A percentile compares a stretch with the other conserved stretches of the same genome.
Conservation (phyloP, 2,888 invertebrate species). For the Brenthis hecate region DNA sequence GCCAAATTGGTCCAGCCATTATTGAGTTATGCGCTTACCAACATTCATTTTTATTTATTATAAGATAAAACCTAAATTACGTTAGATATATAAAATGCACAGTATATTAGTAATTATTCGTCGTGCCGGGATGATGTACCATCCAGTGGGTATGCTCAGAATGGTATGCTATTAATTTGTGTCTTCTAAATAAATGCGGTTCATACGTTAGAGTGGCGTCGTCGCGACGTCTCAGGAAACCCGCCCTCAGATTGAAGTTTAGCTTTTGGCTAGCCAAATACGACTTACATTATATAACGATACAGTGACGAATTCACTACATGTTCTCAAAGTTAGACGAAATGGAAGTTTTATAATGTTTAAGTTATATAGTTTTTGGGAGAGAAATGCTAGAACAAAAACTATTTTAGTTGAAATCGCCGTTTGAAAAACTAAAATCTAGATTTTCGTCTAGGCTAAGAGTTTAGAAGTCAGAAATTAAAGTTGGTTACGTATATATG, state of each 20-base stretch:
- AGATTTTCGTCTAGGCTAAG: too few species aligned
- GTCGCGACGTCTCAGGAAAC: conserved; percentile 39
- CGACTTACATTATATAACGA: background rate
- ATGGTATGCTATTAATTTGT: conserved; percentile 73
- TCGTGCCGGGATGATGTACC: conserved; percentile 51
- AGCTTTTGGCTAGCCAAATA: conserved; percentile 35
- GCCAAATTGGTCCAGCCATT: too few species aligned
- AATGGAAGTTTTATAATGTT: background rate
- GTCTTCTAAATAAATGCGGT: conserved; percentile 75
- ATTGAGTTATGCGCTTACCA: too few species aligned
- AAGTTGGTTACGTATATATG: too few species aligned
- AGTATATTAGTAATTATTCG: conserved; percentile 47
- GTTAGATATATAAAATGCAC: conserved; percentile 1
- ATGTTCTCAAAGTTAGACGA: background rate
- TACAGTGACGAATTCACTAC: background rate
- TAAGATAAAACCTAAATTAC: background rate
- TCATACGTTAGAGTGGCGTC: conserved; percentile 54
- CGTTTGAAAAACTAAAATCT: too few species aligned
- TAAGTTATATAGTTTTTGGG: too few species aligned
- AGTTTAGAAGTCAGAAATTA: too few species aligned
- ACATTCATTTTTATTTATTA: too few species aligned
- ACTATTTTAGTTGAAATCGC: too few species aligned
- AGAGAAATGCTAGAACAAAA: too few species aligned
- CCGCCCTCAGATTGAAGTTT: conserved; percentile 37
- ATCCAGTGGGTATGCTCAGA: conserved; percentile 55